Evolutionary conservation across 2,113 vertebrate species (phyloP).

Genomic region (Dromiciops gliroides): DNA sequence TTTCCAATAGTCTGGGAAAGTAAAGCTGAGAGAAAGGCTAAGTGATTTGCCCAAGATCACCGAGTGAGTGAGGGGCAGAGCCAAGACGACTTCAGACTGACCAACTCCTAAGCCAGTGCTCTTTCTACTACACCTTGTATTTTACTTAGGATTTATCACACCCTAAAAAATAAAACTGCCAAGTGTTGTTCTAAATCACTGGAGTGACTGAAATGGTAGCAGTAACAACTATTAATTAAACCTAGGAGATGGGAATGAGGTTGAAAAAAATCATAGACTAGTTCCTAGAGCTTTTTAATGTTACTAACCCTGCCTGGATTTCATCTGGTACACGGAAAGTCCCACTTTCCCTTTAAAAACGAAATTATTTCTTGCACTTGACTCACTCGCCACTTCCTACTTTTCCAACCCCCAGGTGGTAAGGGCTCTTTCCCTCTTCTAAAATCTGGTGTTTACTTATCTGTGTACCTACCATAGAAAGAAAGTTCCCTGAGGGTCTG

Average conservation of each 20-base stretch:
- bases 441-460: neutral
- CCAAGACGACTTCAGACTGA: neutral
- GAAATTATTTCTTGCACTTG: neutral
- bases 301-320: neutral
- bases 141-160: neutral
- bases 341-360: neutral
- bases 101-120: neutral
- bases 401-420: neutral
- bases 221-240: neutral
- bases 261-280: neutral
- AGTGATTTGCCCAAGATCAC: neutral
- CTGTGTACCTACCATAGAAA: neutral
- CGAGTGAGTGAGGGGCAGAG: neutral
- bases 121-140: neutral
- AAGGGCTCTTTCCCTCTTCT: neutral
- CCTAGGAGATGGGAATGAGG: neutral
- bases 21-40: neutral
- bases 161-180: neutral
- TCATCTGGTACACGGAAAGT: neutral
- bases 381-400: neutral
- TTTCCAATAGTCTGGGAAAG: constrained; percentile 17
- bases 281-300: neutral
- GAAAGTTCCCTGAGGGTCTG: neutral
- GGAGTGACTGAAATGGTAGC: neutral
- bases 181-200: neutral